These are phyloP conservation scores for Aporophyla nigra DNA, from an alignment of 2,888 invertebrate species.

Conservation along the genomic window DNA sequence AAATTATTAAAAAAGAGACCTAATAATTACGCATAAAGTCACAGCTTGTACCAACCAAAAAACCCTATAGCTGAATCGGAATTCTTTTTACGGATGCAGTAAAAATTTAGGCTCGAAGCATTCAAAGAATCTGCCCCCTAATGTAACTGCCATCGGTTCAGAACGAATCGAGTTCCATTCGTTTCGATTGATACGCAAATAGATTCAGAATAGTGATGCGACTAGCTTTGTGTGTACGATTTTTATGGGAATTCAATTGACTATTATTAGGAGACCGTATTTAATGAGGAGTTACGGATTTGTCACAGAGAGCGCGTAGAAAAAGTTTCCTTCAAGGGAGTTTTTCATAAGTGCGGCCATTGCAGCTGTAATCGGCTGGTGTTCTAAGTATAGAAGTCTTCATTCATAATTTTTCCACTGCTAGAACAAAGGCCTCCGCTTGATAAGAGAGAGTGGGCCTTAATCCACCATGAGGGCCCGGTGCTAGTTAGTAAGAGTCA, in stretches of 20 bases:
- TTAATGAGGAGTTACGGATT: neutral
- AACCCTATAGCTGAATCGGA: slow-evolving; percentile 86
- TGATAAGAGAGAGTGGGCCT: too few relatives aligned
- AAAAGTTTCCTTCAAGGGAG: neutral
- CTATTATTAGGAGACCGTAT: neutral
- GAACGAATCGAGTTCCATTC: slow-evolving; percentile 79
- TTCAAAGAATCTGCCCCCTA: slow-evolving; percentile 85
- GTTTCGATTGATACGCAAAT: slow-evolving; percentile 83
- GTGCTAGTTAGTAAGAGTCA: too few relatives aligned
- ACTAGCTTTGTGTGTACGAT: slow-evolving; percentile 52
- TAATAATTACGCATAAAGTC: slow-evolving; percentile 15
- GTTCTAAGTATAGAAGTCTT: too few relatives aligned
- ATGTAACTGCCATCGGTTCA: slow-evolving; percentile 84
- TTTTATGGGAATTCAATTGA: slow-evolving; percentile 41
- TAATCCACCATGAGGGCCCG: too few relatives aligned
- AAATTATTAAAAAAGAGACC: neutral
- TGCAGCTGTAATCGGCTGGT: neutral
- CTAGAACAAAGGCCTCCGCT: too few relatives aligned
- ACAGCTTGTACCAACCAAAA: slow-evolving; percentile 74
- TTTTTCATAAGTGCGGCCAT: neutral
- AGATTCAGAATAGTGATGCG: slow-evolving; percentile 70
- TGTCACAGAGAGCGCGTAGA: neutral
- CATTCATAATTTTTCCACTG: too few relatives aligned
- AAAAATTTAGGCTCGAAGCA: slow-evolving; percentile 89
- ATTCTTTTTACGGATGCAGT: slow-evolving; percentile 89